phyloP scores from a whole-genome alignment of 2,797 vertebrate species.

The Enteromius anoplus region DNA sequence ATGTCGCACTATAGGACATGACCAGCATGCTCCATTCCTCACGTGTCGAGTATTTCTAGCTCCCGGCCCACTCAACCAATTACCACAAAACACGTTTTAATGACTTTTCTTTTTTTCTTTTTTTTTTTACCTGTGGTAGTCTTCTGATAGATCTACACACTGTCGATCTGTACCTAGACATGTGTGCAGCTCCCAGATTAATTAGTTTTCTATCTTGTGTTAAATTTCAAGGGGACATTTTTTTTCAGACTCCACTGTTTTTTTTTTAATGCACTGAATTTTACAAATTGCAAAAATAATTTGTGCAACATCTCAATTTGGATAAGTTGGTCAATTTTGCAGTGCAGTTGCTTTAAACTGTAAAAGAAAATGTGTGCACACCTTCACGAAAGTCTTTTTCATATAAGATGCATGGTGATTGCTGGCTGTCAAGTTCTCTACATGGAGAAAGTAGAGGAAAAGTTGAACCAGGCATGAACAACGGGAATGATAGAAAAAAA shows the following conservation, averaged over 20 bases:
- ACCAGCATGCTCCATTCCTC: slow-evolving; percentile 50
- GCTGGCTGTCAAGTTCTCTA: background rate
- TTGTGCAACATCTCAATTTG: background rate
- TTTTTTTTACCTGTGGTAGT: background rate
- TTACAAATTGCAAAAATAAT: background rate
- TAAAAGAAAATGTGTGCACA: background rate
- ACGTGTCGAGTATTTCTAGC: slow-evolving; percentile 47
- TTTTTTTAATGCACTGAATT: background rate
- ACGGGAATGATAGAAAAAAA: background rate
- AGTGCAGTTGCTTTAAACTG: background rate
- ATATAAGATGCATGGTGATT: background rate
- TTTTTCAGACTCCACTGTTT: background rate
- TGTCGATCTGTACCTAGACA: slow-evolving; percentile 3
- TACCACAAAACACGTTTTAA: slow-evolving; percentile 38
- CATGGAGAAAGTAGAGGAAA: background rate
- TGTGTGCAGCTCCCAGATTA: background rate
- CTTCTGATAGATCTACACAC: slow-evolving; percentile 6
- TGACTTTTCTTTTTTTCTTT: slow-evolving; percentile 31
- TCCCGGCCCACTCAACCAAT: slow-evolving; percentile 37
- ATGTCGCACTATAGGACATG: slow-evolving; percentile 52
- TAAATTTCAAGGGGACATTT: background rate
- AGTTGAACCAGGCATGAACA: background rate
- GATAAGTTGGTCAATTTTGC: background rate
- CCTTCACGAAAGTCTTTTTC: background rate
- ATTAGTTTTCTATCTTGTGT: slow-evolving; percentile 2